Base-by-base conservation (phyloP, 2,888 invertebrate species). In the Bugulina stolonifera region DNA sequence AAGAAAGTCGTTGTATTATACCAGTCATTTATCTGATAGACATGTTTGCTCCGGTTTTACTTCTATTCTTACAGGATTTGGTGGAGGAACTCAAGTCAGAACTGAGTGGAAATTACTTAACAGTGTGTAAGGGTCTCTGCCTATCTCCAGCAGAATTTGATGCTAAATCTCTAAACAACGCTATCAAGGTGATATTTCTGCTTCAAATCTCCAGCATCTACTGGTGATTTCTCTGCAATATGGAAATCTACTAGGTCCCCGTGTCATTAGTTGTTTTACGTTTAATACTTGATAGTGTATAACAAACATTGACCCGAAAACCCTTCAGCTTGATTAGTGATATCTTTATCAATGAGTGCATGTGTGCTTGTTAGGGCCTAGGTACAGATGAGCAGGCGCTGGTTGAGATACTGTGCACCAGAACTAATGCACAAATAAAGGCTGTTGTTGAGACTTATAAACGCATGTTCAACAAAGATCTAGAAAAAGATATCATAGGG, bases 371-470 rank as follows among this genome's bases (percentile, higher is more conserved):
- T n/a, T 77, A 83, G 83, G 84, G 84, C 55, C 77, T 83, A 1
- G 84, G 84, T 1, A 84, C 84, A 71, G 82, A 84, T 78, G 84
- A 84, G 73, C 80, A 82, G 72, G 81, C 80, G 22, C 75, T 85
- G 52, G 80, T 83, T 64, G 84, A 85, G 73, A 80, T 84, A 25
- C 79, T 85, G 14, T 84, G 84, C 75, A 82, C 84, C 10, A 77
- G 85, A 71, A 80, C 82, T 25, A 84, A 84, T 73, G 77, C 78
- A 35, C 82, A 84, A 73, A 80, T 85, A 10, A 79, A 75, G 29
- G 79, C 77, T 64, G 81, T 84, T 72, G 82, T 81, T 69, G 77
- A 77, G 34, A 76, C 79, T 0, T 85, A 84, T 75, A 80, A 81
- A 77, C 78, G 34, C 84, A 84, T 80, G 74, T 84, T 79, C 74